Base-by-base conservation (phyloP, 2,888 invertebrate species). In the Phyllotreta striolata region DNA sequence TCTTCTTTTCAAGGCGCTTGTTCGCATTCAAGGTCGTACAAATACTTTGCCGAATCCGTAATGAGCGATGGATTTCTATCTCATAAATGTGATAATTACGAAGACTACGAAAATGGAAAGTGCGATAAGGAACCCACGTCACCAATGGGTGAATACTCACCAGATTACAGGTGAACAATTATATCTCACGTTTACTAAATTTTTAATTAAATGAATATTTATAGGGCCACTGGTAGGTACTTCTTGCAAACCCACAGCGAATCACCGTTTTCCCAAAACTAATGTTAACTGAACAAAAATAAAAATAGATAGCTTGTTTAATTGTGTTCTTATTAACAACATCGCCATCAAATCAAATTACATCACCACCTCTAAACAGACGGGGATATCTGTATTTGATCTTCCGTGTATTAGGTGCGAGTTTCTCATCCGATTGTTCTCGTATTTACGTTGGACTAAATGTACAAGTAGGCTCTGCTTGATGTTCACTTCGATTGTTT, bases 231-330 rank as follows among this genome's bases (percentile, higher is more conserved):
- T 9, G 90, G 90, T 4, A 83, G 84, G 59, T 89, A 84, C 73
- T 89, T 85, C 74, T 81, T 90, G 0, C 80, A 83, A 69, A 91
- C 90, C 0, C 84, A 84, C 59, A 78, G 83, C n/a, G 80, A 83
- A 62, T 79, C 86, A 1, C 85, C 84, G 34, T 90, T 83, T 56
- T 69, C 70, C 7, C 54, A 34, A 44, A 13, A 56, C 38, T 56
- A 24, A 56, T 35, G 7, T 34, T 3, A 47, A 24, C 24, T 47
- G 24, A 12, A 10, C 14, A n/a, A 44, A 44, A 44, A 44, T 44
- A 44, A 13, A 44, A 44, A 44, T 9, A 44, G 3, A 10, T 44
- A 6, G n/a, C 10, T 13, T 14, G 14, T 24, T 24, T 24, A 44
- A 44, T n/a, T 41, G 10, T 41, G 44, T 44, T 44, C 12, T 44